phyloP scores from a whole-genome alignment of 2,888 invertebrate species.

The Eupsilia transversa region DNA sequence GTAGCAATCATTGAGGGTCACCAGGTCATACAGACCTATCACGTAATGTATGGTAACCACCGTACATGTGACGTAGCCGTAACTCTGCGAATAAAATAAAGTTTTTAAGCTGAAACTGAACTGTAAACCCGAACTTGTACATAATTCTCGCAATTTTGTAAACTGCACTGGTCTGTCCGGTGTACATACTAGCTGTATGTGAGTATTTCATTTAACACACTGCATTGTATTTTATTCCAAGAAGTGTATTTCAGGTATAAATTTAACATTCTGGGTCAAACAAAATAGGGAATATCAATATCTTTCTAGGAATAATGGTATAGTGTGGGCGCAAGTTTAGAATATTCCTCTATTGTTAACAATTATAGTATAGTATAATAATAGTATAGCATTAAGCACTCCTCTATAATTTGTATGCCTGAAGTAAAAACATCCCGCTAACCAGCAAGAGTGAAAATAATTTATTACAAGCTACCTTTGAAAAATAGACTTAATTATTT shows the following conservation, averaged over 20 bases:
- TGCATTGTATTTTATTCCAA: constrained; percentile 1
- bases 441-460: not conserved
- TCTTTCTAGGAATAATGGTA: not conserved
- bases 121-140: not conserved
- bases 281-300: not conserved
- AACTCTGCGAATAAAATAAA: constrained; percentile 69
- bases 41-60: constrained; percentile 80
- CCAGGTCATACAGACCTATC: constrained; percentile 78
- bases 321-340: not conserved
- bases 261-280: not conserved
- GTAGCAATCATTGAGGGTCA: constrained; percentile 82
- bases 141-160: not conserved
- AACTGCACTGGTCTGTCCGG: not conserved
- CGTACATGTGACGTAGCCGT: constrained; percentile 80
- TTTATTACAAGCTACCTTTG: not conserved
- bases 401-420: not conserved
- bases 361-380: not conserved
- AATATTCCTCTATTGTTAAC: not conserved
- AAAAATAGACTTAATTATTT: not conserved
- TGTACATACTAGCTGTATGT: not conserved
- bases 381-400: not conserved
- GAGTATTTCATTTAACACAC: constrained; percentile 1
- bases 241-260: not conserved
- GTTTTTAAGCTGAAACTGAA: not conserved
- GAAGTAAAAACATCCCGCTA: not conserved